A percentile compares a stretch with the other conserved stretches of the same genome.
Conservation (phyloP, 2,113 vertebrate genomes). For the Erythrolamprus reginae region DNA sequence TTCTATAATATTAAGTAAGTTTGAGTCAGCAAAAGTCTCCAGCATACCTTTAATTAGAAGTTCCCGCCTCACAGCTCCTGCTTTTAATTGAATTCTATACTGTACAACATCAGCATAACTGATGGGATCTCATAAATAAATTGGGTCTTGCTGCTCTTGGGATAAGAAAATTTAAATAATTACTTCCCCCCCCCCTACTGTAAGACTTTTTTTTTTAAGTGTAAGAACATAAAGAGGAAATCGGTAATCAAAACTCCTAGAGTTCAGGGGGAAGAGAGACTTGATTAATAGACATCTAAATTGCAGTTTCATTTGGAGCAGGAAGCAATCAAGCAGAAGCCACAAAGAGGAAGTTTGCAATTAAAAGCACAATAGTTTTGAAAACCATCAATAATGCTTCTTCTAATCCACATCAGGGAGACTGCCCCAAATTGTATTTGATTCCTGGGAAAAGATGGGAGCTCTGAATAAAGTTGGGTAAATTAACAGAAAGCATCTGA, state of each 20-base stretch:
- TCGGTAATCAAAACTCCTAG: background rate
- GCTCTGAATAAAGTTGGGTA: background rate
- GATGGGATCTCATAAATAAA: background rate
- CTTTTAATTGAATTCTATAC: background rate
- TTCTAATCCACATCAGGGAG: background rate
- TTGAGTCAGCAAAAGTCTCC: background rate
- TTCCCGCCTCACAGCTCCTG: background rate
- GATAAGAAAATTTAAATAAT: background rate
- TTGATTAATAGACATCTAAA: background rate
- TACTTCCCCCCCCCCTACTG: background rate
- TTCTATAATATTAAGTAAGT: background rate
- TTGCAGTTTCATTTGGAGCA: background rate
- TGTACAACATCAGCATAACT: background rate
- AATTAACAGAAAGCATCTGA: background rate
- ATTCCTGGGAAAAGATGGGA: background rate
- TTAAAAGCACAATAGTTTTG: background rate
- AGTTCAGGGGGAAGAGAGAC: background rate
- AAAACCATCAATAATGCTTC: background rate
- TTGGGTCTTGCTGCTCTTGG: background rate
- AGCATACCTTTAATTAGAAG: background rate
- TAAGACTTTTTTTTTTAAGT: background rate
- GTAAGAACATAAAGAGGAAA: background rate
- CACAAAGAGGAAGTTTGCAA: background rate
- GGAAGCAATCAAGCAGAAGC: background rate
- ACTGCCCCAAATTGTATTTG: background rate